phyloP scores from a whole-genome alignment of 2,113 vertebrate genomes.

The Grammomys dolichurus region DNA sequence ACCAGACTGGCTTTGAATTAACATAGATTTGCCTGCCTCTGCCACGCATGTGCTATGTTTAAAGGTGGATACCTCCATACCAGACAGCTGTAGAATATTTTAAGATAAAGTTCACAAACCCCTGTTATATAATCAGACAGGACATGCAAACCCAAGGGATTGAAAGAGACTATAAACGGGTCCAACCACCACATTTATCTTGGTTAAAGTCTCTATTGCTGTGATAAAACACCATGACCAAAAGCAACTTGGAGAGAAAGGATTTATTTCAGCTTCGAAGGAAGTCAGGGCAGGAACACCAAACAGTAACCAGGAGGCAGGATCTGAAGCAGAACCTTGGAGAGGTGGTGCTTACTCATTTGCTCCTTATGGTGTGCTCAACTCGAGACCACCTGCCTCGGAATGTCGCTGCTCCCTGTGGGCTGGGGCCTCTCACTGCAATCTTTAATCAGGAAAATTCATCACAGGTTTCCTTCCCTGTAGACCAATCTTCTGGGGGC shows the following conservation, averaged over 20 bases:
- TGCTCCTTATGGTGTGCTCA: background rate
- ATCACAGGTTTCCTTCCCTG: background rate
- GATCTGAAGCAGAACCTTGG: background rate
- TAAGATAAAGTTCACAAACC: background rate
- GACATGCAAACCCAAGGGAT: background rate
- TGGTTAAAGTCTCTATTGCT: background rate
- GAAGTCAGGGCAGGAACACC: background rate
- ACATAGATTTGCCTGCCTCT: background rate
- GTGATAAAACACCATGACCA: background rate
- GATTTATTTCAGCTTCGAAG: background rate
- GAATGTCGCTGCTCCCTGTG: background rate
- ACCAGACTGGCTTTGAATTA: background rate
- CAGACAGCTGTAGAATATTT: background rate
- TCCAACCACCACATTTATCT: background rate
- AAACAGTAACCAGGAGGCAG: background rate
- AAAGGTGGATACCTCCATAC: background rate
- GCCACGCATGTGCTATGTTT: background rate
- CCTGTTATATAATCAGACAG: background rate
- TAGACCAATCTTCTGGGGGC: background rate
- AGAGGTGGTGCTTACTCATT: background rate
- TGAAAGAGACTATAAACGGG: slow-evolving; percentile 4
- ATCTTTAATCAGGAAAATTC: background rate
- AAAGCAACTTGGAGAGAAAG: background rate
- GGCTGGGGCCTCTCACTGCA: background rate
- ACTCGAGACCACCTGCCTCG: background rate